phyloP scores from a whole-genome alignment of 2,888 invertebrate species.

The Hofmannophila pseudospretella region DNA sequence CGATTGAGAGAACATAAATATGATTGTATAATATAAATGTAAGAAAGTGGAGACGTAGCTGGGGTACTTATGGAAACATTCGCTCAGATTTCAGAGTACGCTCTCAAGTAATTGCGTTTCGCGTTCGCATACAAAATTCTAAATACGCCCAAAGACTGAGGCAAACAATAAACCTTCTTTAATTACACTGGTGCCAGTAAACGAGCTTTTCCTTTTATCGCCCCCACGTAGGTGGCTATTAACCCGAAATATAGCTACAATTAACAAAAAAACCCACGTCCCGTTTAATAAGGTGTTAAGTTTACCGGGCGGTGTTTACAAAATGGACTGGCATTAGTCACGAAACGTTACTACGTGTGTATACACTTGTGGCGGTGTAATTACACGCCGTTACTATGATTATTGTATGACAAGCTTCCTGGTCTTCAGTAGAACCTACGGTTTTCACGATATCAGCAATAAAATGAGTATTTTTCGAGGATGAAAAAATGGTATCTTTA shows the following conservation, averaged over 20 bases:
- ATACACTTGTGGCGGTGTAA: slow-evolving; percentile 1
- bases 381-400: neutral
- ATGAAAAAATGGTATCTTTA: too few species aligned
- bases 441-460: too few species aligned
- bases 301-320: slow-evolving; percentile 53
- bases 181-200: slow-evolving; percentile 52
- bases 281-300: slow-evolving; percentile 70
- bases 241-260: slow-evolving; percentile 66
- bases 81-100: neutral
- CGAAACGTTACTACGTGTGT: slow-evolving; percentile 16
- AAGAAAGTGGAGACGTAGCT: too few species aligned
- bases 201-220: slow-evolving; percentile 64
- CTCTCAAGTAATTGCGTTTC: neutral
- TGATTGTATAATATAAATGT: too few species aligned
- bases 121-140: slow-evolving; percentile 5
- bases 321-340: slow-evolving; percentile 58
- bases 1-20: too few species aligned
- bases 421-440: too few species aligned
- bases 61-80: neutral
- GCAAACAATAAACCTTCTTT: slow-evolving; percentile 57
- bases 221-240: slow-evolving; percentile 58
- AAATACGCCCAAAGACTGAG: slow-evolving; percentile 30
- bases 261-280: slow-evolving; percentile 69
- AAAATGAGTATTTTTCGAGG: too few species aligned
- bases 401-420: too few species aligned